These are phyloP conservation scores for Hemistola chrysoprasaria DNA, from an alignment of 2,888 invertebrate species.

Conservation along the genomic window DNA sequence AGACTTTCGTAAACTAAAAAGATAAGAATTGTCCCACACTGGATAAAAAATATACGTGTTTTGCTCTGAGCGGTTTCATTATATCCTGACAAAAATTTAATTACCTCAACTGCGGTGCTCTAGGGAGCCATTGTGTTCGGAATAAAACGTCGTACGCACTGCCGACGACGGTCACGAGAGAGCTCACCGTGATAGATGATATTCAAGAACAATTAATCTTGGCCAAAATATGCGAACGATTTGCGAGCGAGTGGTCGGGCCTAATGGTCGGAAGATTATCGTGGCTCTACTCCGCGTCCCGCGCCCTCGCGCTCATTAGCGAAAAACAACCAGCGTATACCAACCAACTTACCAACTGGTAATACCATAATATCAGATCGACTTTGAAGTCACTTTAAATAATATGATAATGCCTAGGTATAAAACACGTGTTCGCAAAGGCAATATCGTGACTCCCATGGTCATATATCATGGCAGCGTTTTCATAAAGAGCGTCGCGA, in stretches of 20 bases:
- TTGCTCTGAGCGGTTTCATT: constrained; percentile 43
- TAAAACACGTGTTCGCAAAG: constrained; percentile 55
- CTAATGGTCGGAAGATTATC: constrained; percentile 79
- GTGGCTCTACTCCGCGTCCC: constrained; percentile 66
- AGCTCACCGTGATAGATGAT: constrained; percentile 81
- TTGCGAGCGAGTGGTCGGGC: constrained; percentile 80
- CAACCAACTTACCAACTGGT: constrained; percentile 37
- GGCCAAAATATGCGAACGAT: constrained; percentile 81
- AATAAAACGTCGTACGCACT: constrained; percentile 79
- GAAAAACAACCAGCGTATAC: constrained; percentile 56
- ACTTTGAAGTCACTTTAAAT: constrained; percentile 17
- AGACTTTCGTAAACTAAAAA: constrained; percentile 8
- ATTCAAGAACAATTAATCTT: constrained; percentile 82
- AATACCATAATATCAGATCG: constrained; percentile 9
- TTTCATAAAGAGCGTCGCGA: constrained; percentile 63
- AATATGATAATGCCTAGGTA: constrained; percentile 52
- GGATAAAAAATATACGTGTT: constrained; percentile 41
- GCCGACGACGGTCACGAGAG: constrained; percentile 74
- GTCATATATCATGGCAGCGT: constrained; percentile 70
- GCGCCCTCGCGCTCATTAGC: constrained; percentile 66
- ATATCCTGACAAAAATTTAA: constrained; percentile 64
- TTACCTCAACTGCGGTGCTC: constrained; percentile 61
- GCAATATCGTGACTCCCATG: constrained; percentile 71
- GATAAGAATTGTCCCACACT: constrained; percentile 22
- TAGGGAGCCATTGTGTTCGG: constrained; percentile 65